Evolutionary conservation across 1,140 invertebrate genomes (phyloP).

Genomic region (Diorhabda sublineata): DNA sequence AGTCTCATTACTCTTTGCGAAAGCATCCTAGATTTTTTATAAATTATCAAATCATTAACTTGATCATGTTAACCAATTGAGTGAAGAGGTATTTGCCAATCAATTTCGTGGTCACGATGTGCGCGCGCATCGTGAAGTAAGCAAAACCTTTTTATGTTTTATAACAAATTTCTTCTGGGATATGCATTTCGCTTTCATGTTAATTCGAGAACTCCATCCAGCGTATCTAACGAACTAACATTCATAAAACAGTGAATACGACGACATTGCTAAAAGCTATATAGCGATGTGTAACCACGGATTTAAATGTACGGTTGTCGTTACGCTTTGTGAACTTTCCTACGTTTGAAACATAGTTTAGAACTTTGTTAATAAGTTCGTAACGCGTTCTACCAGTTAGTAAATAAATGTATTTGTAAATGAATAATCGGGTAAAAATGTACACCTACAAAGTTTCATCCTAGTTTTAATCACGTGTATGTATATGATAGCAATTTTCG

Average conservation of each 20-base stretch:
- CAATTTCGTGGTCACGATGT: no score
- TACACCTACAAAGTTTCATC: neutral
- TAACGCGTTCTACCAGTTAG: neutral
- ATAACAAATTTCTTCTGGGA: no score
- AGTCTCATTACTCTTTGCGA: no score
- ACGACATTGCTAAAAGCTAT: neutral
- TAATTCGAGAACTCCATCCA: no score
- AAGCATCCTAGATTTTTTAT: no score
- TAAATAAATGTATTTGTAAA: neutral
- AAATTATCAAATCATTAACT: no score
- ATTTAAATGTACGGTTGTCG: neutral
- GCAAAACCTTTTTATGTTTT: no score
- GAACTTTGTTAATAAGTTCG: neutral
- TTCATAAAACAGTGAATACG: neutral
- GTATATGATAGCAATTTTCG: neutral
- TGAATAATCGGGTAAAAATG: neutral
- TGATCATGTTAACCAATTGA: no score
- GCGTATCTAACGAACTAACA: no score
- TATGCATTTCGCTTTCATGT: no score
- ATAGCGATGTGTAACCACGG: neutral
- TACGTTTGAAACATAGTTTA: conserved; percentile 1
- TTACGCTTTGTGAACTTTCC: neutral
- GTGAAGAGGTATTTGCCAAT: no score
- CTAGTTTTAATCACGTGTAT: conserved; percentile 1
- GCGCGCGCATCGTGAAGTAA: no score